Percentiles rank a stretch among this genome's conserved stretches.
Evolutionary conservation across 2,113 vertebrate species (phyloP).

Genomic region (Thamnaconus septentrionalis): DNA sequence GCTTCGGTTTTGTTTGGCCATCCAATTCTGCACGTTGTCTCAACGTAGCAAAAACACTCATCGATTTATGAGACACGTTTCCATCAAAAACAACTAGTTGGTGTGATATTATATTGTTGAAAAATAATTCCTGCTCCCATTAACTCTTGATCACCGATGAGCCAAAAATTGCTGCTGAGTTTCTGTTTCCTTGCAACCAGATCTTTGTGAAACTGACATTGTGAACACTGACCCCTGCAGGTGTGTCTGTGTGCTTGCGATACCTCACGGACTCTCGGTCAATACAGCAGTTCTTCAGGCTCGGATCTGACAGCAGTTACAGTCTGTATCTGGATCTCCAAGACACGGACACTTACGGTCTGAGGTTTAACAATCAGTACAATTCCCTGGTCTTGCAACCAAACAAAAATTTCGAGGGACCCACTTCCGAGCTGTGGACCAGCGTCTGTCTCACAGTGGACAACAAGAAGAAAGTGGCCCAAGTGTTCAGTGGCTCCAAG

Average conservation of each 20-base stretch:
- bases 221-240: slow-evolving; percentile 29
- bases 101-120: too few relatives aligned
- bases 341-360: background rate
- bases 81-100: too few relatives aligned
- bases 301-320: background rate
- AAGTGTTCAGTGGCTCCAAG: slow-evolving; percentile 35
- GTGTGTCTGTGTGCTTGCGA: slow-evolving; percentile 56
- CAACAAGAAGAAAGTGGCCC: slow-evolving; percentile 17
- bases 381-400: too few relatives aligned
- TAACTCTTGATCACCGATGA: too few relatives aligned
- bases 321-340: background rate
- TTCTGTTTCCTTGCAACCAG: background rate
- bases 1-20: too few relatives aligned
- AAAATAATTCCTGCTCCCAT: too few relatives aligned
- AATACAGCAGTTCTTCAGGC: slow-evolving; percentile 10
- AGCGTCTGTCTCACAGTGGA: slow-evolving; percentile 57
- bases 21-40: too few relatives aligned
- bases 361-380: fast-evolving
- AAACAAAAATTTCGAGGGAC: too few relatives aligned
- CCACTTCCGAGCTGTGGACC: slow-evolving; percentile 37
- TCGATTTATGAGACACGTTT: too few relatives aligned
- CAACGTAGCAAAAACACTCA: too few relatives aligned
- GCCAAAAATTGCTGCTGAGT: background rate
- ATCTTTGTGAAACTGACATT: background rate
- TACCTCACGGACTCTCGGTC: slow-evolving; percentile 17